Evolutionary conservation across 2,797 vertebrate species (phyloP), one percentile per base, ranked within the genome.

Genomic region (Myoxocephalus aenaeus): DNA sequence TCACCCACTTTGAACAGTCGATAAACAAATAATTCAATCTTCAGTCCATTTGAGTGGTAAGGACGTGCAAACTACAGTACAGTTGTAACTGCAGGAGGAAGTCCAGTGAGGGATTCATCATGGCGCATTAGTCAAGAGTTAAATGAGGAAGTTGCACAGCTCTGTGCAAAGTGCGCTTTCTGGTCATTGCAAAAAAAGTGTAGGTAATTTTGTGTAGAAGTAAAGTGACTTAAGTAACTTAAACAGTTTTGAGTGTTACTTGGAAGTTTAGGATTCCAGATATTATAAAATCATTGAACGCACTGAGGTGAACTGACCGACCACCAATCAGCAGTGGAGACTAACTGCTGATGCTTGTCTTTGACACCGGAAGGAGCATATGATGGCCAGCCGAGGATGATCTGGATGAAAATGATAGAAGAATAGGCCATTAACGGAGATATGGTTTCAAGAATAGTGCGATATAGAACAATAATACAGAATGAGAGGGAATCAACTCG

Each of bases 81-180:
- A 29, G 69, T 75, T 80, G 71, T 32, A 48, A 61, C 56, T 65
- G 36, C 29, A 70, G n/a, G 73, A 71, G 87, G 89, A 91, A 91
- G 88, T 87, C 73, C 29, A 59, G n/a, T 3, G 27, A 66, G 53
- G 82, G 75, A 87, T 22, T 22, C 51, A 17, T 81, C 22, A 71
- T 34, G 17, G 38, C 67, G 63, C 50, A 58, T 38, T 79, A 53
- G 71, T 79, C 40, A 58, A 77, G 22, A 80, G 78, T 50, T 42
- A 82, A 75, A 85, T 69, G 85, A 88, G 89, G 90, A 92, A 85
- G 84, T 90, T 87, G 79, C 79, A 70, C 70, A 82, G 78, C 54
- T 65, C 9, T 22, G 11, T 73, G 32, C 57, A 51, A 29, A 4
- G 59, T 48, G 53, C 62, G 51, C 69, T 57, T 64, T 82, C 34